Percentiles rank a stretch among this genome's conserved stretches.
Evolutionary conservation across 2,113 vertebrate genomes (phyloP).

Genomic region (Probosciger aterrimus): DNA sequence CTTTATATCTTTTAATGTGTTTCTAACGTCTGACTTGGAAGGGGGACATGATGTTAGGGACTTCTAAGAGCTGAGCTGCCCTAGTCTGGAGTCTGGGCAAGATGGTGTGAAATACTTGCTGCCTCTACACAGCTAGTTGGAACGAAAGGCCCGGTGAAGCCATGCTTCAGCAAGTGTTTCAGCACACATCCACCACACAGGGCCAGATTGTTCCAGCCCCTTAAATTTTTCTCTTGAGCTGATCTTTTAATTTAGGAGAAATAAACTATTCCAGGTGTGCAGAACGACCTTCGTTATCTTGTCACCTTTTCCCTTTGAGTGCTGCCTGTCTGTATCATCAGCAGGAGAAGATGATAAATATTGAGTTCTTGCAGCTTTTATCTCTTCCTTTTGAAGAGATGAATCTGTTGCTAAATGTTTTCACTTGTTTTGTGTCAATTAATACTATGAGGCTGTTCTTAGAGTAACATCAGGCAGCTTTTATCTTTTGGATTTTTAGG

Average conservation of each 20-base stretch:
- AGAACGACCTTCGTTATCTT: background rate
- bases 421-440: background rate
- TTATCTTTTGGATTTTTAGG: background rate
- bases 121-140: background rate
- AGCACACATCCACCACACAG: background rate
- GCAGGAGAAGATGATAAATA: background rate
- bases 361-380: background rate
- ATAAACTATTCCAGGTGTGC: background rate
- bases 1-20: background rate
- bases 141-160: background rate
- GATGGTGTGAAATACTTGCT: background rate
- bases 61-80: background rate
- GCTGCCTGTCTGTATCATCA: background rate
- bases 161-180: background rate
- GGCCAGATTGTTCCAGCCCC: background rate
- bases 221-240: background rate
- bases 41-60: background rate
- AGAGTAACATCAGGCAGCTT: background rate
- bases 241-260: background rate
- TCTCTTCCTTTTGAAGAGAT: background rate
- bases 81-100: background rate
- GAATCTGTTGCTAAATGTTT: background rate
- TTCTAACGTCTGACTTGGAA: background rate
- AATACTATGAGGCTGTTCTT: background rate
- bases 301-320: background rate